Base-by-base conservation (phyloP, 2,113 vertebrate species). In the Mesitornis unicolor region DNA sequence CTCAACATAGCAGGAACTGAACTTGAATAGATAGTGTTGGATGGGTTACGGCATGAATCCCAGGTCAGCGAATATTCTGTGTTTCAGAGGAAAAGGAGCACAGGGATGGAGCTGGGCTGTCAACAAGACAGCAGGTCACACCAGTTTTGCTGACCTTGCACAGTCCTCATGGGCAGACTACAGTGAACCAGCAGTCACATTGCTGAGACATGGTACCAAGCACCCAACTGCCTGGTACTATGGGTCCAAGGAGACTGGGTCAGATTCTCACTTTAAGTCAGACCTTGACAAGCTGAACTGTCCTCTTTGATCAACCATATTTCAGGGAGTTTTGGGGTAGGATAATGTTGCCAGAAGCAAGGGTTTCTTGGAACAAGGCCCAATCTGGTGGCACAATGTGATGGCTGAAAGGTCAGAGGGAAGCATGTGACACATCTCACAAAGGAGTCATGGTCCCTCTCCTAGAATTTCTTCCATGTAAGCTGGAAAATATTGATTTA, bases 121-220 rank as follows among this genome's bases (percentile, higher is more conserved):
- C 38, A n/a, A 64, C n/a, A 28, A 16, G 35, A 47, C 28, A 16
- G 4, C 50, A 5, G 50, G 6, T 54, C 57, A 51, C 57, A 16
- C 19, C 1, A 0, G 3, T 31, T 64, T 8, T 22, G 45, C 33
- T 88, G 75, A 28, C 42, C 35, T 18, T 38, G 70, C 35, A 11
- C 53, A 79, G 11, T 19, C 40, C 15, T 26, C 6, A 5, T 8
- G 15, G 31, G 17, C 38, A 77, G 50, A 9, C 16, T 60, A 4
- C 33, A 2, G 5, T 7, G 67, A 31, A 1, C 25, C 67, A 77
- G n/a, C 38, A 63, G 43, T 2, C 15, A 10, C 19, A 6, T 13
- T 50, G 47, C 18, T 0, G 0, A 51, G 48, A 22, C 9, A 1
- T 10, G 31, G 25, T 14, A 29, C 12, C 42, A 22, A 50, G n/a